These are phyloP conservation scores for Eclectus roratus DNA, from an alignment of 2,113 vertebrate genomes.

Conservation along the genomic window DNA sequence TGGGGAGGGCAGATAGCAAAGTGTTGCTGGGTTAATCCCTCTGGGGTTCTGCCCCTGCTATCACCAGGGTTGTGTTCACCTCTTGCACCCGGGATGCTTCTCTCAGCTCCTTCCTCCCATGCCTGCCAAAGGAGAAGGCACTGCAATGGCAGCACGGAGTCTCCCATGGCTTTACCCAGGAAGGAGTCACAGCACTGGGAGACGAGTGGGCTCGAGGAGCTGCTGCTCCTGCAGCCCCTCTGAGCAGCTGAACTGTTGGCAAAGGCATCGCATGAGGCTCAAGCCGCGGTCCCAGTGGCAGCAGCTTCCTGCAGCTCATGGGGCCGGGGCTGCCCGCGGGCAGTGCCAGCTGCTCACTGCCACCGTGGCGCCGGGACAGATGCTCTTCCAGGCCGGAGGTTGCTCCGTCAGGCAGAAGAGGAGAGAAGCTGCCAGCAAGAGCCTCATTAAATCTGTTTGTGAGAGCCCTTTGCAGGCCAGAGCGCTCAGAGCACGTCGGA, in stretches of 20 bases:
- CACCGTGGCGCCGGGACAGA: fast-evolving
- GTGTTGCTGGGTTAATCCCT: background rate
- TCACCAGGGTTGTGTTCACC: fast-evolving
- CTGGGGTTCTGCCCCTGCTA: background rate
- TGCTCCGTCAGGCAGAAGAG: background rate
- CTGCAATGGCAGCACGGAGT: background rate
- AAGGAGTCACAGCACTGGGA: fast-evolving
- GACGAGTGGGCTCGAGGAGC: background rate
- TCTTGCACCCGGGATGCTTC: fast-evolving
- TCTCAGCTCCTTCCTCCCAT: fast-evolving
- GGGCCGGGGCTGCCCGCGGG: fast-evolving
- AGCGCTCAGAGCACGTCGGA: fast-evolving
- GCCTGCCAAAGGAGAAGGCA: fast-evolving
- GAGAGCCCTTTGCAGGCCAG: fast-evolving
- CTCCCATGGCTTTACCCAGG: fast-evolving
- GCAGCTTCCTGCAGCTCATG: background rate
- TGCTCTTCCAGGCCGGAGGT: background rate
- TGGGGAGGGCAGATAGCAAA: background rate
- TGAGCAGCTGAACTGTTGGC: fast-evolving
- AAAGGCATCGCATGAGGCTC: fast-evolving
- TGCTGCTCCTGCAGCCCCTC: background rate
- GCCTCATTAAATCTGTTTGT: background rate
- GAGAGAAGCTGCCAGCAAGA: fast-evolving
- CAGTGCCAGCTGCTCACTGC: background rate
- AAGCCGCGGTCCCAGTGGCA: fast-evolving